Evolutionary conservation across 1,140 invertebrate genomes (phyloP).

Genomic region (Cydia strobilella): DNA sequence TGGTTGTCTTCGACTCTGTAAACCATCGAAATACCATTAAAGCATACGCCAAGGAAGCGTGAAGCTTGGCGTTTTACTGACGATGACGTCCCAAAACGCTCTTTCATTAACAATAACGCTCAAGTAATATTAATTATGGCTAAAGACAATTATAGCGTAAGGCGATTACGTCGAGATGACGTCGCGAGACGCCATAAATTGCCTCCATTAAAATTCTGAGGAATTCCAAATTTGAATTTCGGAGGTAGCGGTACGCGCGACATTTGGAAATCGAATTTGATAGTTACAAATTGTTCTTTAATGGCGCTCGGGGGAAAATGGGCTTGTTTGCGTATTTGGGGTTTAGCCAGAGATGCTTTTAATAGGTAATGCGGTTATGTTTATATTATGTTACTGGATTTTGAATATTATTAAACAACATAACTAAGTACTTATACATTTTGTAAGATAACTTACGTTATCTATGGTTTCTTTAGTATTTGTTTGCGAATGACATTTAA

Average conservation of each 20-base stretch:
- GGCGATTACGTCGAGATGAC: slow-evolving; percentile 43
- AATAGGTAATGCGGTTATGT: neutral
- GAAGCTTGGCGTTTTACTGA: slow-evolving; percentile 20
- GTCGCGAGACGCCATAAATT: slow-evolving; percentile 50
- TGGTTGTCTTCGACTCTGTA: neutral
- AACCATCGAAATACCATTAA: neutral
- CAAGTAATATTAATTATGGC: slow-evolving; percentile 44
- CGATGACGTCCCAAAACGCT: slow-evolving; percentile 35
- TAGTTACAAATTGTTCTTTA: slow-evolving; percentile 30
- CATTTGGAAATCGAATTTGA: slow-evolving; percentile 45
- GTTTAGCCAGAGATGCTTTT: neutral
- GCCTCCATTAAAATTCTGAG: slow-evolving; percentile 56
- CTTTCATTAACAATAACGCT: slow-evolving; percentile 38
- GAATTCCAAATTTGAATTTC: slow-evolving; percentile 50
- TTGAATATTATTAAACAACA: neutral
- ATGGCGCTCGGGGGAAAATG: neutral
- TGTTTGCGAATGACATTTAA: too few relatives aligned
- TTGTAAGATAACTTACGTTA: too few relatives aligned
- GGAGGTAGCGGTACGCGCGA: slow-evolving; percentile 45
- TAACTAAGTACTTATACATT: neutral
- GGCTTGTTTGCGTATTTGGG: slow-evolving; percentile 1
- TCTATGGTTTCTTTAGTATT: too few relatives aligned
- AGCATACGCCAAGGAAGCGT: neutral
- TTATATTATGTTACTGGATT: neutral
- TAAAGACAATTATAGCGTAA: slow-evolving; percentile 43